Conservation (phyloP, 2,888 invertebrate genomes). For the Carabus problematicus region DNA sequence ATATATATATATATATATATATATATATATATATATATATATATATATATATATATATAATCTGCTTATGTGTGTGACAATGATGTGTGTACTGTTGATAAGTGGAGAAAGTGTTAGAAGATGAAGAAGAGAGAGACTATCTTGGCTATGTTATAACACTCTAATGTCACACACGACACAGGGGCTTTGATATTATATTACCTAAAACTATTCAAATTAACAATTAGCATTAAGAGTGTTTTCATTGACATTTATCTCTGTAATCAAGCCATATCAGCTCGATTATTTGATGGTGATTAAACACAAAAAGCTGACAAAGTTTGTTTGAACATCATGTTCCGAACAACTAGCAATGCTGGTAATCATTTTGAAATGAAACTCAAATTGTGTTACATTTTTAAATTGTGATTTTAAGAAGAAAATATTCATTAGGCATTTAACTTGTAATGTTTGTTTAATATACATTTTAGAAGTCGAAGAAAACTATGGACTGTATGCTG, state of each 20-base stretch:
- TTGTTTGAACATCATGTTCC: conserved; percentile 25
- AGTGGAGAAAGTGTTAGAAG: too few relatives aligned
- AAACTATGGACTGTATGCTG: conserved; percentile 16
- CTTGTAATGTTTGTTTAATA: conserved; percentile 29
- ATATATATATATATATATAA: too few relatives aligned
- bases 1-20: too few relatives aligned
- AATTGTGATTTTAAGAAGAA: conserved; percentile 36
- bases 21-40: too few relatives aligned
- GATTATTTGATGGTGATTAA: conserved; percentile 31
- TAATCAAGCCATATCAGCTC: conserved; percentile 42
- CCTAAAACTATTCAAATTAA: conserved; percentile 33
- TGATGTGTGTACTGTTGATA: too few relatives aligned
- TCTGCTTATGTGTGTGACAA: too few relatives aligned
- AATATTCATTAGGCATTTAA: conserved; percentile 26
- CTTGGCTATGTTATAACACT: too few relatives aligned
- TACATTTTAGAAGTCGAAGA: conserved; percentile 37
- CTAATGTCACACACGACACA: background rate
- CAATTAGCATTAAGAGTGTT: conserved; percentile 42
- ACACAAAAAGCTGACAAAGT: conserved; percentile 24
- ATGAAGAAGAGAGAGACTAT: too few relatives aligned
- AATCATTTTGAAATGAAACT: conserved; percentile 18
- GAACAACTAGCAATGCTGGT: conserved; percentile 27
- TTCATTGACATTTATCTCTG: conserved; percentile 38
- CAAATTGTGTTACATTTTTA: conserved; percentile 20
- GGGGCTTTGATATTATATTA: conserved; percentile 38